phyloP scores from a whole-genome alignment of 2,797 vertebrate species.

The Remorina albescens region DNA sequence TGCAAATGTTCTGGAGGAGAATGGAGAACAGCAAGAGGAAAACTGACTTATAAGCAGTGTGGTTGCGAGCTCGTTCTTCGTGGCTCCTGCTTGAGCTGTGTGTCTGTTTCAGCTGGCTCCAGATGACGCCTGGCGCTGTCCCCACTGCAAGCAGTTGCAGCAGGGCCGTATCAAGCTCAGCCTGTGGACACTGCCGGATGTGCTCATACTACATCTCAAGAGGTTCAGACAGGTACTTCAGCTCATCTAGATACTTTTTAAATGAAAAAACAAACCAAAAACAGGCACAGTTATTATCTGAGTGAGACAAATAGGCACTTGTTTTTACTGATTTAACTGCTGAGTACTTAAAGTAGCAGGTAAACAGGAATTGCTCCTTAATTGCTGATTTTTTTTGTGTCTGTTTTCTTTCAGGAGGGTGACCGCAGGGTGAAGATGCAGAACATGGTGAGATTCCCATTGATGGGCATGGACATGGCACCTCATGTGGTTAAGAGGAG shows the following conservation, averaged over 20 bases:
- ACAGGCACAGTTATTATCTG: too few relatives aligned
- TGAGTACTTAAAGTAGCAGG: neutral
- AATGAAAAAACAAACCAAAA: neutral
- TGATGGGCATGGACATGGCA: conserved; percentile 97
- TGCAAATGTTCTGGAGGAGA: conserved; percentile 39
- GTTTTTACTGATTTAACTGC: neutral
- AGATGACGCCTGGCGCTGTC: conserved; percentile 98
- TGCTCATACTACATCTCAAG: conserved; percentile 98
- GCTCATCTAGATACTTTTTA: neutral
- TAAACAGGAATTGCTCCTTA: neutral
- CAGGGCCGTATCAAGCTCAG: conserved; percentile 99
- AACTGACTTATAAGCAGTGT: conserved; percentile 60
- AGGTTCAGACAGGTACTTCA: conserved; percentile 94
- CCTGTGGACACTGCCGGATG: conserved; percentile 97
- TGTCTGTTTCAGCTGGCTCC: conserved; percentile 91
- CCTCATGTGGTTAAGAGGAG: conserved; percentile 98
- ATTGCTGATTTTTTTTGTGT: neutral
- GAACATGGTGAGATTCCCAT: conserved; percentile 95
- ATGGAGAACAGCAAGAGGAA: conserved; percentile 30
- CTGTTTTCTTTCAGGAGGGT: conserved; percentile 86
- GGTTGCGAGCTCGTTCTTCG: conserved; percentile 67
- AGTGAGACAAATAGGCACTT: too few relatives aligned
- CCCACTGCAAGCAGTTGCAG: conserved; percentile 98
- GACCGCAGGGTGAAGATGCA: conserved; percentile 96
- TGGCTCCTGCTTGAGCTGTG: conserved; percentile 37